Conservation (phyloP, 2,888 invertebrate species). For the Caenorhabditis becei region DNA sequence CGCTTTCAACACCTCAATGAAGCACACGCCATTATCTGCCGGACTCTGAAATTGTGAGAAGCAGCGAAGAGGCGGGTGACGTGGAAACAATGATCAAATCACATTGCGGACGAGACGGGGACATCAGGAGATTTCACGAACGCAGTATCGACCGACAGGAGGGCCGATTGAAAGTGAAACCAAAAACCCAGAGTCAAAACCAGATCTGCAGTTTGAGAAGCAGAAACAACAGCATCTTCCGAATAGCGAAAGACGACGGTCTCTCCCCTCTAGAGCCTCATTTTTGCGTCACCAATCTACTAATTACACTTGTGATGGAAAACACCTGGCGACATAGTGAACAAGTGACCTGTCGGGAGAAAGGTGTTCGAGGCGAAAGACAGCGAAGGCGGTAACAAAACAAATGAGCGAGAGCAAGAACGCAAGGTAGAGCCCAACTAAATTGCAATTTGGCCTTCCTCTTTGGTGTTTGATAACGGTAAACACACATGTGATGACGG, state of each 20-base stretch:
- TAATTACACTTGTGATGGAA: constrained; percentile 45
- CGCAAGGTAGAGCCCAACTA: constrained; percentile 50
- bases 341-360: constrained; percentile 7
- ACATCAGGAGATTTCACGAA: constrained; percentile 34
- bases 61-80: not conserved
- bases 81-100: constrained; percentile 3
- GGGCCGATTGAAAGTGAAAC: constrained; percentile 49
- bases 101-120: constrained; percentile 13
- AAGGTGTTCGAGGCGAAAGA: constrained; percentile 43
- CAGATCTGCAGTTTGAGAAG: constrained; percentile 33
- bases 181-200: constrained; percentile 51
- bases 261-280: constrained; percentile 14
- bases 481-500: constrained; percentile 52
- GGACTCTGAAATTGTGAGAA: constrained; percentile 31
- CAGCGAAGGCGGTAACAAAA: constrained; percentile 35
- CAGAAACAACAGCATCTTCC: not conserved
- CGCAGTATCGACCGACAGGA: constrained; percentile 29
- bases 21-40: constrained; percentile 44
- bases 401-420: constrained; percentile 42
- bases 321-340: constrained; percentile 29
- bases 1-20: constrained; percentile 62
- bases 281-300: constrained; percentile 20
- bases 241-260: not conserved
- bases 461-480: constrained; percentile 61
- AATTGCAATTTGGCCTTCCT: constrained; percentile 57